Evolutionary conservation across 1,140 invertebrate genomes (phyloP).

Genomic region (Elymnias hypermnestra): DNA sequence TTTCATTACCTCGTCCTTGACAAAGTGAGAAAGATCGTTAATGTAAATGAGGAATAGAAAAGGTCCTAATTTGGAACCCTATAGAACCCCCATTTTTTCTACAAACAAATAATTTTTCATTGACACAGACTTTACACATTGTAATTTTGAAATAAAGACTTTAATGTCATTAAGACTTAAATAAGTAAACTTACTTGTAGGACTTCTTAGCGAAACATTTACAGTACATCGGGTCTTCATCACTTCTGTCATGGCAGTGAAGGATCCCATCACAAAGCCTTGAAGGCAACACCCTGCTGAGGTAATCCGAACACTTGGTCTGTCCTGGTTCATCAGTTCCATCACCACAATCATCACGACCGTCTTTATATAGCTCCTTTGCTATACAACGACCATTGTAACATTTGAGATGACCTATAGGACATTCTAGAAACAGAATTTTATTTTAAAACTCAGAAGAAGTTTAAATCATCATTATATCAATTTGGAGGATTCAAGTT

Average conservation of each 20-base stretch:
- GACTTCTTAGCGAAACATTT: conserved; percentile 73
- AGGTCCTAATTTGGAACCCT: no score
- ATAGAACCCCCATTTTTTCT: no score
- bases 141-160: conserved; percentile 6
- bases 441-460: no score
- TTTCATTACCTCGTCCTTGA: no score
- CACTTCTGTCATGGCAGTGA: conserved; percentile 87
- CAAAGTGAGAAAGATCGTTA: no score
- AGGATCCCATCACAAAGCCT: conserved; percentile 86
- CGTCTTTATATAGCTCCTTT: conserved; percentile 82
- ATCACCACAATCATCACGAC: conserved; percentile 81
- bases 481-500: no score
- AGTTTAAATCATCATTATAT: no score
- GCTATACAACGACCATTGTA: conserved; percentile 80
- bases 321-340: conserved; percentile 81
- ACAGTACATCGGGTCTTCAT: conserved; percentile 83
- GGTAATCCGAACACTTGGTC: conserved; percentile 81
- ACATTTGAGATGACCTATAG: conserved; percentile 79
- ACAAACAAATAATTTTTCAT: no score
- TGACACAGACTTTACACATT: no score
- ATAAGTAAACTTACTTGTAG: conserved; percentile 35
- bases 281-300: conserved; percentile 79
- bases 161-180: background rate
- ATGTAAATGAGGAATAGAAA: no score
- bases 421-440: conserved; percentile 73